Conservation (phyloP, 2,797 vertebrate species). For the Neostethus bicornis region DNA sequence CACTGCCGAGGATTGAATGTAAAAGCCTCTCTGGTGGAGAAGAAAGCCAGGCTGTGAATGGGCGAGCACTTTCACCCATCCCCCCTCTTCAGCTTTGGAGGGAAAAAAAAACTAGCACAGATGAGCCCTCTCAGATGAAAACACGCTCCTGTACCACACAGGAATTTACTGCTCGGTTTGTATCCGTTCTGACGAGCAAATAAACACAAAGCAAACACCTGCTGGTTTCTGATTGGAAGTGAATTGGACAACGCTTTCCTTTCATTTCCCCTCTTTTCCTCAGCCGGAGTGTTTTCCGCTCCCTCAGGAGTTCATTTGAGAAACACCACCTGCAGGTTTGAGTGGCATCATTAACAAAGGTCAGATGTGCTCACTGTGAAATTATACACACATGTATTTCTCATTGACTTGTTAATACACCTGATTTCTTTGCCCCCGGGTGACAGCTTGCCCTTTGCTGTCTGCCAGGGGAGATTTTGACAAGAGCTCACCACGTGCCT, state of each 20-base stretch:
- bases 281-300: constrained; percentile 16
- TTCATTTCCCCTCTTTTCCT: constrained; percentile 20
- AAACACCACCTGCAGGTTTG: constrained; percentile 72
- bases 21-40: constrained; percentile 29
- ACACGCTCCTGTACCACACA: constrained; percentile 42
- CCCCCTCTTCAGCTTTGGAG: constrained; percentile 7
- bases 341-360: constrained; percentile 78
- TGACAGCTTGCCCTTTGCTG: constrained; percentile 65
- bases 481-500: constrained; percentile 17
- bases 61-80: constrained; percentile 14
- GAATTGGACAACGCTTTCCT: constrained; percentile 28
- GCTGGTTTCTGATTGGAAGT: constrained; percentile 32
- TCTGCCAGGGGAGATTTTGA: constrained; percentile 40
- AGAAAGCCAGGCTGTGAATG: constrained; percentile 24
- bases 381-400: constrained; percentile 73
- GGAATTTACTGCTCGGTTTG: constrained; percentile 12
- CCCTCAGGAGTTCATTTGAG: constrained; percentile 63
- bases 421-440: constrained; percentile 58
- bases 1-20: constrained; percentile 33
- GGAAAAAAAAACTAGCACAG: constrained; percentile 22
- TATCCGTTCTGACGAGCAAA: constrained; percentile 9
- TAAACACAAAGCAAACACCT: constrained; percentile 11
- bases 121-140: constrained; percentile 40
- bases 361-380: constrained; percentile 75
- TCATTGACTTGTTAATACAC: constrained; percentile 77